Evolutionary conservation across 2,888 invertebrate genomes (phyloP).

Genomic region (Choristoneura rosaceana): DNA sequence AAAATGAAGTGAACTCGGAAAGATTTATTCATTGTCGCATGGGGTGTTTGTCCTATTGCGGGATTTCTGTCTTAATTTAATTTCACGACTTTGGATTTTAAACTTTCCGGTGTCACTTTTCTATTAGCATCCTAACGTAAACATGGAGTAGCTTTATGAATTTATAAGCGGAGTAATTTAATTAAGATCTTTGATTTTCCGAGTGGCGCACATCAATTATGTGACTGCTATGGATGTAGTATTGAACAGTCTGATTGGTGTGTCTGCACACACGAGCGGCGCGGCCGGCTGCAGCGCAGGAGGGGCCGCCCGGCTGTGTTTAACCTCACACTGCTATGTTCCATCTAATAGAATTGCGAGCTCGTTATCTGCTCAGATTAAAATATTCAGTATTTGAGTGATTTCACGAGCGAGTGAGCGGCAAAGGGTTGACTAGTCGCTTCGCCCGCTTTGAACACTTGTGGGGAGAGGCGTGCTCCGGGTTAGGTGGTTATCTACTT

Average conservation of each 20-base stretch:
- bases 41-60: conserved; percentile 43
- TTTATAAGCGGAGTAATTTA: conserved; percentile 19
- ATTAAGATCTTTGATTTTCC: conserved; percentile 34
- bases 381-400: conserved; percentile 86
- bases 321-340: conserved; percentile 82
- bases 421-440: conserved; percentile 85
- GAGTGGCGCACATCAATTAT: conserved; percentile 22
- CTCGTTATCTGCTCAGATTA: conserved; percentile 86
- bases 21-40: conserved; percentile 47
- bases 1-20: conserved; percentile 64
- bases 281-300: conserved; percentile 52
- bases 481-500: conserved; percentile 64
- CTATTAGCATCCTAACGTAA: conserved; percentile 4
- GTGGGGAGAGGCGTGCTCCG: conserved; percentile 70
- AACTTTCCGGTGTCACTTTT: background rate
- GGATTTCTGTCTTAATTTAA: conserved; percentile 39
- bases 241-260: conserved; percentile 15
- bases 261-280: conserved; percentile 13
- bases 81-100: conserved; percentile 16
- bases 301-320: conserved; percentile 62
- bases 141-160: conserved; percentile 1
- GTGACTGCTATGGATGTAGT: conserved; percentile 15
- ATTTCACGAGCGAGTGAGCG: conserved; percentile 85
- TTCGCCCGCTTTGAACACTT: conserved; percentile 83
- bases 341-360: conserved; percentile 85